phyloP scores from a whole-genome alignment of 1,140 invertebrate species.

The Atta cephalotes region DNA sequence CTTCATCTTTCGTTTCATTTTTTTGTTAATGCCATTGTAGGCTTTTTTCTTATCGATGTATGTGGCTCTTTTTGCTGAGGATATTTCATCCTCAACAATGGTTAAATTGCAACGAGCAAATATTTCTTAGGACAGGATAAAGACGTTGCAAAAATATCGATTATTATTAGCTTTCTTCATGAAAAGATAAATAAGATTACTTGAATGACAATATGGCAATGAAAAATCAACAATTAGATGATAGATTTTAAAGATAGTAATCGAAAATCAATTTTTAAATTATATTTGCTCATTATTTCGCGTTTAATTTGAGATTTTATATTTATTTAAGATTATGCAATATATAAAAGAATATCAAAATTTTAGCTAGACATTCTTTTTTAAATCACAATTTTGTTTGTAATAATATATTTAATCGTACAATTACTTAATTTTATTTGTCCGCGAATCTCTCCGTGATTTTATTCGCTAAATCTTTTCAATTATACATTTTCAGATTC shows the following conservation, averaged over 20 bases:
- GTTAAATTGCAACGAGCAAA: not conserved
- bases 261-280: constrained; percentile 12
- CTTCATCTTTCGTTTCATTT: not conserved
- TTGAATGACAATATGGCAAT: not conserved
- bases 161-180: not conserved
- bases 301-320: not conserved
- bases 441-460: not conserved
- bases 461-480: not conserved
- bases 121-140: not conserved
- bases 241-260: not conserved
- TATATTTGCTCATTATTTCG: not conserved
- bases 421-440: not conserved
- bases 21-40: not conserved
- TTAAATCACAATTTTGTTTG: not conserved
- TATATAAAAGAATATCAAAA: not conserved
- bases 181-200: not conserved
- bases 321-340: not conserved
- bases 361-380: not conserved
- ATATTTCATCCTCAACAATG: not conserved
- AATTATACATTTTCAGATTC: not conserved
- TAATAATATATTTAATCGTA: not conserved
- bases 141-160: not conserved
- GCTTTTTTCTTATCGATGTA: not conserved
- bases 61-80: not conserved
- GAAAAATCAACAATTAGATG: not conserved